Evolutionary conservation across 2,888 invertebrate species (phyloP).

Genomic region (Leptopilina drosophilae): DNA sequence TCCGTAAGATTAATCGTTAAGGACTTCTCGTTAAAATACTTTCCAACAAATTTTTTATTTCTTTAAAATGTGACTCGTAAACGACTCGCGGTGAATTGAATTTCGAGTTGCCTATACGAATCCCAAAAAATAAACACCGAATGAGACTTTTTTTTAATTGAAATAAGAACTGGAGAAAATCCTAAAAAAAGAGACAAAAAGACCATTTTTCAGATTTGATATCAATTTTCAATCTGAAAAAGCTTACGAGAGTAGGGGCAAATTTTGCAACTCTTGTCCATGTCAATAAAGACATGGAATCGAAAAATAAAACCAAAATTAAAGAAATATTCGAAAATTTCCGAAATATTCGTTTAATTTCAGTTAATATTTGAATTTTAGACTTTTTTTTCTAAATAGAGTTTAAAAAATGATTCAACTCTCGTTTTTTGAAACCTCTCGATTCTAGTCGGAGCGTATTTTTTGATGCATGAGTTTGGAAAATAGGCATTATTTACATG

Average conservation of each 20-base stretch:
- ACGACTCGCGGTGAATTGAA: slow-evolving; percentile 63
- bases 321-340: background rate
- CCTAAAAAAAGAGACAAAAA: slow-evolving; percentile 63
- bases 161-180: background rate
- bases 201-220: slow-evolving; percentile 57
- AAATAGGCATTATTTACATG: slow-evolving; percentile 94
- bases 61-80: slow-evolving; percentile 57
- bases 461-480: slow-evolving; percentile 78
- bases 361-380: too few relatives aligned
- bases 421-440: slow-evolving; percentile 16
- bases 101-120: slow-evolving; percentile 62
- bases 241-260: slow-evolving; percentile 19
- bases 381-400: background rate
- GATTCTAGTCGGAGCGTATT: slow-evolving; percentile 23
- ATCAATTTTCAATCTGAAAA: slow-evolving; percentile 1
- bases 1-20: slow-evolving; percentile 69
- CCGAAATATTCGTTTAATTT: background rate
- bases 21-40: slow-evolving; percentile 66
- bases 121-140: slow-evolving; percentile 51
- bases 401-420: background rate
- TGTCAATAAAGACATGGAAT: background rate
- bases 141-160: slow-evolving; percentile 52
- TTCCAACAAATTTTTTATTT: slow-evolving; percentile 48
- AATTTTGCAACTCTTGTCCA: slow-evolving; percentile 13
- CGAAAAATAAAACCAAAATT: background rate